Evolutionary conservation across 2,797 vertebrate species (phyloP).

Genomic region (Gobio occitaniae): DNA sequence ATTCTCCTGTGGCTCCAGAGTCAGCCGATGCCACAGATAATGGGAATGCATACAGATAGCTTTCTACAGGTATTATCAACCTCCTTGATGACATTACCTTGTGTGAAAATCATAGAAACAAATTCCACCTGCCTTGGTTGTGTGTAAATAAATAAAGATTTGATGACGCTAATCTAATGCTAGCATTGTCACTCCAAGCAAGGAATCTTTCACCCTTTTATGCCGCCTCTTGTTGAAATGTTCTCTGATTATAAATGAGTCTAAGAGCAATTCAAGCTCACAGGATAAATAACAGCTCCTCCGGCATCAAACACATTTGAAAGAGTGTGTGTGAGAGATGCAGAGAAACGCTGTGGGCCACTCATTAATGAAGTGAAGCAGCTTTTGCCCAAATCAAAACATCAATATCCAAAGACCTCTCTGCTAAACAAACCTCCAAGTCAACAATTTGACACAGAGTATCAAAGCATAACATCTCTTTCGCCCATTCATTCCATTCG

Average conservation of each 20-base stretch:
- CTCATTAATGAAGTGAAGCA: conserved; percentile 53
- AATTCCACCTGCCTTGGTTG: neutral
- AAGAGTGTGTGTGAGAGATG: conserved; percentile 1
- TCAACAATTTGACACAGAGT: conserved; percentile 31
- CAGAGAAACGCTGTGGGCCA: conserved; percentile 19
- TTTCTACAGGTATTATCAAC: neutral
- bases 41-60: neutral
- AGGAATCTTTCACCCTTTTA: conserved; percentile 21
- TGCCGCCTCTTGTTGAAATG: conserved; percentile 26
- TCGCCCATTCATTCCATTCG: conserved; percentile 31
- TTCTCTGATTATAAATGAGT: conserved; percentile 37
- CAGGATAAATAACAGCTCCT: conserved; percentile 39
- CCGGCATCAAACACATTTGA: conserved; percentile 36
- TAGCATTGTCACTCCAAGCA: conserved; percentile 19
- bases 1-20: neutral
- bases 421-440: conserved; percentile 28
- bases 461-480: conserved; percentile 49
- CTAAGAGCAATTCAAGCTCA: conserved; percentile 28
- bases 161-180: conserved; percentile 25
- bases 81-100: neutral
- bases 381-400: conserved; percentile 57
- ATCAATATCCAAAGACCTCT: conserved; percentile 53
- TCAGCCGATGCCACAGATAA: neutral
- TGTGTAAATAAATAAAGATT: conserved; percentile 7
- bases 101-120: neutral